These are phyloP conservation scores for Argyrosomus regius DNA, from an alignment of 2,797 vertebrate genomes.

Conservation along the genomic window DNA sequence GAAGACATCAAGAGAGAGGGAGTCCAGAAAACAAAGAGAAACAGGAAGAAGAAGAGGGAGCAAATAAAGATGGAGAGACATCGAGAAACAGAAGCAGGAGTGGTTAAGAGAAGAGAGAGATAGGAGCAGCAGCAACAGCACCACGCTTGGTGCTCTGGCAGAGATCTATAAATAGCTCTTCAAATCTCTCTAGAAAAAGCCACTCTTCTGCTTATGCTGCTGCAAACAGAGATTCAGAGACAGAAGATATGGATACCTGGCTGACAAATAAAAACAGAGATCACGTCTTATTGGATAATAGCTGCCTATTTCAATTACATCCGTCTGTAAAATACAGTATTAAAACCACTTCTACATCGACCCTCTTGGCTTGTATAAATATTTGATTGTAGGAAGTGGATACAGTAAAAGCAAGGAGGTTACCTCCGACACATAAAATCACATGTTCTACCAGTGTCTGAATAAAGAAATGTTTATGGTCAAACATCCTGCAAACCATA, in stretches of 20 bases:
- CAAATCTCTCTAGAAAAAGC: constrained; percentile 87
- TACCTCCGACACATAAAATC: constrained; percentile 31
- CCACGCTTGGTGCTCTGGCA: constrained; percentile 86
- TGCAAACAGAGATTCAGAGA: constrained; percentile 82
- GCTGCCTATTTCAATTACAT: constrained; percentile 31
- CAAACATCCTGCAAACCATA: constrained; percentile 18
- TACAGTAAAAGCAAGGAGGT: constrained; percentile 30
- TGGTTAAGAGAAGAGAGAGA: constrained; percentile 71
- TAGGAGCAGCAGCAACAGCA: constrained; percentile 86
- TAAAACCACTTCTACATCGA: constrained; percentile 2
- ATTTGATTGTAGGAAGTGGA: constrained; percentile 42
- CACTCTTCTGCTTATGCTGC: constrained; percentile 81
- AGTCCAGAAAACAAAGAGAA: constrained; percentile 47
- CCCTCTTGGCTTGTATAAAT: constrained; percentile 34
- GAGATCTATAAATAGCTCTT: constrained; percentile 92
- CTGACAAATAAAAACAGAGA: constrained; percentile 50
- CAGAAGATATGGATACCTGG: constrained; percentile 74
- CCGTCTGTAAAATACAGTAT: not conserved
- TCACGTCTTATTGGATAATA: constrained; percentile 26
- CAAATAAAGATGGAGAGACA: constrained; percentile 80
- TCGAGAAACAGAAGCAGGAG: constrained; percentile 68
- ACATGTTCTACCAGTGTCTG: constrained; percentile 15
- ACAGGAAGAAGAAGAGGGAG: constrained; percentile 37
- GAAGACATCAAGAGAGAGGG: constrained; percentile 40
- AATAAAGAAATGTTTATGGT: constrained; percentile 6